Conservation (phyloP, 2,113 vertebrate species). For the Spheniscus mendiculus region DNA sequence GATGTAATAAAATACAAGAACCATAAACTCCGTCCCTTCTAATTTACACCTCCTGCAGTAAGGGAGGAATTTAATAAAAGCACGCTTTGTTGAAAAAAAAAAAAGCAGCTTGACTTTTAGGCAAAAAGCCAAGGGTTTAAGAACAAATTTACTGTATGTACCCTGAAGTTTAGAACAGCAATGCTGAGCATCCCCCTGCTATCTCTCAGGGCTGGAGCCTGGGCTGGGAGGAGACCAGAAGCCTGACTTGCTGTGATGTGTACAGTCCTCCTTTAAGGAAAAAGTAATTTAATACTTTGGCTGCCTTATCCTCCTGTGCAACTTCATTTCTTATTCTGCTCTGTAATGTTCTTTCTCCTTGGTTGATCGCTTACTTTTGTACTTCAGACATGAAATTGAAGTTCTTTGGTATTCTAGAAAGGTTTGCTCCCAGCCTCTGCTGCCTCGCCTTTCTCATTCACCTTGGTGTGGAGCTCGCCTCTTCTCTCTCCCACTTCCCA, state of each 20-base stretch:
- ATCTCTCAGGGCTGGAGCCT: not conserved
- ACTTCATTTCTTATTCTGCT: constrained; percentile 63
- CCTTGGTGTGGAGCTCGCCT: not conserved
- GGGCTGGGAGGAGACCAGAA: not conserved
- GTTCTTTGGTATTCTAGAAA: constrained; percentile 58
- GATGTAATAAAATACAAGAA: not conserved
- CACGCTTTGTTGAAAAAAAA: not conserved
- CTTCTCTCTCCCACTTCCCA: not conserved
- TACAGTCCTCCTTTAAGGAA: not conserved
- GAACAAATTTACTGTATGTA: not conserved
- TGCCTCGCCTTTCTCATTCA: not conserved
- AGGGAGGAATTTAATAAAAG: constrained; percentile 13
- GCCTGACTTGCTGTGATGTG: not conserved
- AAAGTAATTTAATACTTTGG: constrained; percentile 30
- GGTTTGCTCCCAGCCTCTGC: constrained; percentile 7
- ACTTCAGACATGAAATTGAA: constrained; percentile 50
- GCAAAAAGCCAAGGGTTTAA: not conserved
- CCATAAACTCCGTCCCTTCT: not conserved
- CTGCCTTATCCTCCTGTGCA: constrained; percentile 43
- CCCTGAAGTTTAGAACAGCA: not conserved
- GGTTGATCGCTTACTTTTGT: constrained; percentile 58
- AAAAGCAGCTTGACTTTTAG: not conserved
- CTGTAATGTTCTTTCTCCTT: constrained; percentile 68
- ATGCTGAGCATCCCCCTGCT: not conserved
- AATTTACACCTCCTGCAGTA: not conserved